Conservation (phyloP, 2,797 vertebrate species). For the Pipistrellus kuhlii region DNA sequence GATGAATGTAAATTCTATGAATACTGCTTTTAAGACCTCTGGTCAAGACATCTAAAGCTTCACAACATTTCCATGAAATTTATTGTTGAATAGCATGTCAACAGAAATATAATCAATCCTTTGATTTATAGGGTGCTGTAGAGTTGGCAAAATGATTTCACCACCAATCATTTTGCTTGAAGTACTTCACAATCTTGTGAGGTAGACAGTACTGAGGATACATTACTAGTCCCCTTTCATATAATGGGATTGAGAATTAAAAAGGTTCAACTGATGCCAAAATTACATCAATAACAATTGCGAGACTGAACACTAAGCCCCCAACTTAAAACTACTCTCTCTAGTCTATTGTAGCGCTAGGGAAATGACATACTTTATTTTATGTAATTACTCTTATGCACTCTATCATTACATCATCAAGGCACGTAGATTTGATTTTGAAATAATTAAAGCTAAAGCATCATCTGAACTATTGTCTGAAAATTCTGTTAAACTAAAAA, state of each 20-base stretch:
- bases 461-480: background rate
- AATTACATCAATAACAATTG: background rate
- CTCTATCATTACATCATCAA: background rate
- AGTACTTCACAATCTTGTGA: background rate
- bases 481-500: slow-evolving; percentile 23
- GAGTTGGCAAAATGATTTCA: slow-evolving; percentile 27
- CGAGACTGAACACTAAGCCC: background rate
- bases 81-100: background rate
- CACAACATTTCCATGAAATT: background rate
- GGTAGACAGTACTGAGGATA: background rate
- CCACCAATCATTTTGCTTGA: background rate
- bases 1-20: slow-evolving; percentile 28
- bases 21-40: background rate
- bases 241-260: background rate
- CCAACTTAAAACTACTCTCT: background rate
- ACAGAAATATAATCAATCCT: background rate
- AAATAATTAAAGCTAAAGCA: background rate
- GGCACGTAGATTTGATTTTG: background rate
- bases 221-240: background rate
- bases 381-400: background rate
- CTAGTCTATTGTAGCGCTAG: background rate
- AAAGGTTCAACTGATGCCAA: background rate
- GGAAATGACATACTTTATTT: background rate
- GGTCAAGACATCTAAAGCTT: background rate
- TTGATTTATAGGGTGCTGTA: background rate